Evolutionary conservation across 2,888 invertebrate genomes (phyloP).

Genomic region (Drosophila longiperda): DNA sequence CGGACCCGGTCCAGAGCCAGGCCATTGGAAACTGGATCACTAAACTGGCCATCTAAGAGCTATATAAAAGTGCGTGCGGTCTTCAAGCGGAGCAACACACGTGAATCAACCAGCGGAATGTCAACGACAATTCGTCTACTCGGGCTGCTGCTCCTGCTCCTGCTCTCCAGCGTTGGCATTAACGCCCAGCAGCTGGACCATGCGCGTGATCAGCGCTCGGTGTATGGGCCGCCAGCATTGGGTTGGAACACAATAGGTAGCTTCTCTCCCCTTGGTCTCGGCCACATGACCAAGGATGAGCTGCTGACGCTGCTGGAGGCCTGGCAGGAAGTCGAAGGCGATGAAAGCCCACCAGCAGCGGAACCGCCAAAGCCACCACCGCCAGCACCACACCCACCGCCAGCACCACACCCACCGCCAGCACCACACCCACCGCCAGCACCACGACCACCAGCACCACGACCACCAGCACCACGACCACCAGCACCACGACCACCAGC

Average conservation of each 20-base stretch:
- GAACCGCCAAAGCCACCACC: constrained; percentile 33
- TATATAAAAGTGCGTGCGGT: constrained; percentile 39
- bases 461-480: constrained; percentile 11
- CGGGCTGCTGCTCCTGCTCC: constrained; percentile 25
- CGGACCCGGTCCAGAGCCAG: constrained; percentile 23
- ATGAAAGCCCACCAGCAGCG: constrained; percentile 64
- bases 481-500: background rate
- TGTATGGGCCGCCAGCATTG: constrained; percentile 61
- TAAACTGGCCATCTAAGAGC: constrained; percentile 3
- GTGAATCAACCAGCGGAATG: constrained; percentile 40
- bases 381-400: background rate
- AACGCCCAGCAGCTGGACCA: constrained; percentile 37
- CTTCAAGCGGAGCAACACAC: constrained; percentile 27
- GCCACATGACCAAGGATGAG: constrained; percentile 81
- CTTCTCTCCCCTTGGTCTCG: constrained; percentile 63
- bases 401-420: constrained; percentile 3
- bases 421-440: constrained; percentile 4
- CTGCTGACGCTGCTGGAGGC: constrained; percentile 78
- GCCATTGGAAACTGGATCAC: constrained; percentile 27
- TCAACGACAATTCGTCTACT: constrained; percentile 21
- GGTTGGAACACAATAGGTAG: constrained; percentile 63
- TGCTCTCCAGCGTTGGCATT: constrained; percentile 6
- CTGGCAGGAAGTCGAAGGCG: constrained; percentile 75
- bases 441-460: background rate
- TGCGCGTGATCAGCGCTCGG: constrained; percentile 72